Percentiles rank a stretch among this genome's conserved stretches.
Evolutionary conservation across 2,113 vertebrate species (phyloP).

Genomic region (Alces alces): DNA sequence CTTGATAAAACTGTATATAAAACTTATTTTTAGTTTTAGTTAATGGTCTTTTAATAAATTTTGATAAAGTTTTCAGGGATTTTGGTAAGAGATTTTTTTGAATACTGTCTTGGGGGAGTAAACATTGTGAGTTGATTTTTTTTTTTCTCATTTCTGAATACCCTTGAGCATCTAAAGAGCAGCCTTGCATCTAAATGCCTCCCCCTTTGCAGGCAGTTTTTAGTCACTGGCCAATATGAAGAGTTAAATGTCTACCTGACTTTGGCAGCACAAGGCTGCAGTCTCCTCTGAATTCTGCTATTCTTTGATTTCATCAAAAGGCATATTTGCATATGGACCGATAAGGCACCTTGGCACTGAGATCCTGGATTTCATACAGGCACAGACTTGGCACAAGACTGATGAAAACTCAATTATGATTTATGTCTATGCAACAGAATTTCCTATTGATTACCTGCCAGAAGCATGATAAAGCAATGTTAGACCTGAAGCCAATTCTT

Average conservation of each 20-base stretch:
- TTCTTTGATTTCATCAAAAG: constrained; percentile 73
- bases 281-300: constrained; percentile 46
- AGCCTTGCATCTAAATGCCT: background rate
- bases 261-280: constrained; percentile 17
- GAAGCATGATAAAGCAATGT: constrained; percentile 82
- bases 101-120: background rate
- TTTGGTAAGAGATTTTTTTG: background rate
- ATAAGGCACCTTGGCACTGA: constrained; percentile 75
- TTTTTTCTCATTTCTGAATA: background rate
- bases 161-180: background rate
- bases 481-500: constrained; percentile 78
- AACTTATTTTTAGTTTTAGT: background rate
- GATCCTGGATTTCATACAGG: constrained; percentile 73
- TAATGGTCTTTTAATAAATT: background rate
- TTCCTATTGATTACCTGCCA: constrained; percentile 85
- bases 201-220: background rate
- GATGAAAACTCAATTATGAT: constrained; percentile 85
- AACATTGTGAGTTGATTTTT: background rate
- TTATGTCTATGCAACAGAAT: constrained; percentile 83
- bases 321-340: constrained; percentile 72
- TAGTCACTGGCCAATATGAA: constrained; percentile 8
- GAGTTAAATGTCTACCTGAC: constrained; percentile 44
- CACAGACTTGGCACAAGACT: constrained; percentile 76
- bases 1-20: background rate
- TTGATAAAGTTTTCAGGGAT: background rate